A percentile compares a stretch with the other conserved stretches of the same genome.
Evolutionary conservation across 2,797 vertebrate species (phyloP).

Genomic region (Centropyge bicolor): DNA sequence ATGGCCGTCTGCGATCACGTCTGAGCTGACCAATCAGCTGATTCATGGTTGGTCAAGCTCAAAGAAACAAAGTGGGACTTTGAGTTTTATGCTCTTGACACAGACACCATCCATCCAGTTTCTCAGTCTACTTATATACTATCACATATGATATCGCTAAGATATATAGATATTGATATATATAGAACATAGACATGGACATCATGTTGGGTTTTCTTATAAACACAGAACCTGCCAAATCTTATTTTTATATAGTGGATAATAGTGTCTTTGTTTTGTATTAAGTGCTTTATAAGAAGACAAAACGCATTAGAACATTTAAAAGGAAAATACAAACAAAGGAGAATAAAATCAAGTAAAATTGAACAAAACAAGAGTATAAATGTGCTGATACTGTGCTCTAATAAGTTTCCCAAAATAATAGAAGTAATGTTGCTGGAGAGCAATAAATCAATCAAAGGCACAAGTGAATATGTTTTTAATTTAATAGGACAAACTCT

Average conservation of each 20-base stretch:
- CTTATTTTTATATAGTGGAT: neutral
- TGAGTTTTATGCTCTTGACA: neutral
- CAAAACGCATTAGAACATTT: neutral
- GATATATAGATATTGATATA: too few species aligned
- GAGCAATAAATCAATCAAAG: neutral
- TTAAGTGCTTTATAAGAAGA: neutral
- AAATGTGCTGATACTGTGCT: neutral
- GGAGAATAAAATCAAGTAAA: neutral
- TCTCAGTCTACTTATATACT: too few species aligned
- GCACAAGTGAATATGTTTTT: neutral
- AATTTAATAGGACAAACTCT: too few species aligned
- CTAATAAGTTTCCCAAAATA: neutral
- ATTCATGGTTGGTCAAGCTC: neutral
- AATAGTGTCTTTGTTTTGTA: too few species aligned
- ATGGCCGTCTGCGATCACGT: neutral
- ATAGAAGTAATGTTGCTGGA: neutral
- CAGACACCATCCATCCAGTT: too few species aligned
- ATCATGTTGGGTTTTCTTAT: neutral
- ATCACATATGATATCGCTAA: too few species aligned
- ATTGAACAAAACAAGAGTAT: neutral
- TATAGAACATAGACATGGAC: too few species aligned
- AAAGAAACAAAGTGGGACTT: conserved; percentile 11
- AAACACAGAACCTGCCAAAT: neutral
- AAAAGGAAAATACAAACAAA: neutral
- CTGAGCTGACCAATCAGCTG: conserved; percentile 4